Base-by-base conservation (phyloP, 2,888 invertebrate species). In the Amphimallon solstitiale region DNA sequence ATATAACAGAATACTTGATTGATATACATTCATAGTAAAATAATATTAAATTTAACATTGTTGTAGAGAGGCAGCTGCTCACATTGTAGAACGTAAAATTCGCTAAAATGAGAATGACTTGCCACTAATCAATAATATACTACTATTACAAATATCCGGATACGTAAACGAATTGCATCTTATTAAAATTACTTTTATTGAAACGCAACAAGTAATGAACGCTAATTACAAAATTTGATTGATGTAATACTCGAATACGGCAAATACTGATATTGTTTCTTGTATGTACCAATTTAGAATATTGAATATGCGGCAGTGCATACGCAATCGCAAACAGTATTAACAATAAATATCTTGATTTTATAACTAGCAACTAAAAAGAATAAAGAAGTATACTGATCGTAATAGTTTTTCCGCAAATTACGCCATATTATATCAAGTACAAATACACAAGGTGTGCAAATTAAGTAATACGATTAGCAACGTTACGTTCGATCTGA, bases 141-240 rank as follows among this genome's bases (percentile, higher is more conserved):
- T 54, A 54, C 21, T 12, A 21, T 21, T 38, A 23, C 37, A 7
- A 40, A 38, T 40, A 54, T 54, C 54, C 54, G 54, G 38, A 54
- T 54, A 54, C 38, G 23, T 54, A 19, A 3, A 19, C 1, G 38
- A 19, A 54, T 40, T 54, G 38, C 40, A 40, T 54, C 40, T 54
- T 10, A 54, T 40, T 54, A 40, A 12, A 21, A 37, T 37, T 34
- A 21, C 7, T 38, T 40, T 38, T 10, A 38, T 17, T 15, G 43
- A 14, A 54, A 35, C 35, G 15, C 2, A 21, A 19, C 29, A 5
- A 12, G 38, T 54, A 40, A 54, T 54, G 40, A 37, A 54, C 38
- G n/a, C 40, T 12, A 37, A 54, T 54, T 54, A 40, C 38, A 54
- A 54, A 21, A 54, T 54, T 38, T 54, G 12, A 12, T 37, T 38